Evolutionary conservation across 2,888 invertebrate species (phyloP), one percentile per base, ranked within the genome.

Genomic region (Agapetus fuscipes): DNA sequence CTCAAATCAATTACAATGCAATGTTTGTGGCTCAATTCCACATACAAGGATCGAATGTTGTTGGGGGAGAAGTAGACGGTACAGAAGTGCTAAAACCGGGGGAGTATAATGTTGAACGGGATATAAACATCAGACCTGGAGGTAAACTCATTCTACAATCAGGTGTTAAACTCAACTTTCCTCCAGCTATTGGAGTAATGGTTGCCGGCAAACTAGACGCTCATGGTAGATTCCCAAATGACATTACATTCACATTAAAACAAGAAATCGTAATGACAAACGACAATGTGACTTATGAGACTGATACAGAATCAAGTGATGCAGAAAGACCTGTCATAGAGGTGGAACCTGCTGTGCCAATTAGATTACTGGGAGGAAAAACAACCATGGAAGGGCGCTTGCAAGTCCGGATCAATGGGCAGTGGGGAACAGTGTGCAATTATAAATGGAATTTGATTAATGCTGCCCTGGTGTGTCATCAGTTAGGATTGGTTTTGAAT

Each of bases 361-460:
- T 94, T 4, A 72, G 91, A 47, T 66, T 95, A 24, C 69, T 88
- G 2, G 90, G 90, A 13, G 93, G 93, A 1, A 71, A 75, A 46
- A 81, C 82, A 2, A 76, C 76, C 35, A 75, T 79, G 26, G 93
- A 95, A 66, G 98, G 98, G 1, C 73, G 95, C 49, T 59, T 91
- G 25, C 88, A 90, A 68, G 77, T 96, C 0, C 76, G 80, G 53
- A 68, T 95, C 6, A 78, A 85, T 42, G 83, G 83, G 1, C 79
- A 81, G 57, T 97, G 97, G 97, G 97, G 97, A 24, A 96, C 96
- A 0, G 89, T 98, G 1, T 98, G 98, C 58, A 89, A 89, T 62
- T 90, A 97, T 57, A 88, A 86, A 30, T 98, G 97, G 95, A 93
- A 83, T 30, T 81, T 89, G 13, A 71, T 80, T 29, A 85, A 91